phyloP scores from a whole-genome alignment of 2,797 vertebrate genomes.

The Peromyscus nudipes region DNA sequence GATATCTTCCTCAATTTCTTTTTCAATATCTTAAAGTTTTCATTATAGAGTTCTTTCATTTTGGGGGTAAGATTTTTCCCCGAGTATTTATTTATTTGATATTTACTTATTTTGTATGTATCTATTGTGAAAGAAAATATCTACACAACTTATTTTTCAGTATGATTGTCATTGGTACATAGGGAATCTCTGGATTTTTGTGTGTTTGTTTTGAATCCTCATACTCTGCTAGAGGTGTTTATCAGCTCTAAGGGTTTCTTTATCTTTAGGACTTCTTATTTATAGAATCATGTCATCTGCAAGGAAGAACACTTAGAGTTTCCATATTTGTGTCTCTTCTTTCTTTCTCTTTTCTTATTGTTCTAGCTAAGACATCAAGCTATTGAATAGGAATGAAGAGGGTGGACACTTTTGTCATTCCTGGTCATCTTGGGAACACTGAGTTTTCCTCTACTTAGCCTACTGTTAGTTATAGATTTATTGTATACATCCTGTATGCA shows the following conservation, averaged over 20 bases:
- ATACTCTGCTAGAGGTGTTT: neutral
- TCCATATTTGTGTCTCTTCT: neutral
- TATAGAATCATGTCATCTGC: neutral
- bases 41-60: neutral
- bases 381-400: neutral
- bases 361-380: neutral
- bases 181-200: neutral
- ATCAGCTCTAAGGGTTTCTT: neutral
- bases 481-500: neutral
- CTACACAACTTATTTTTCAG: neutral
- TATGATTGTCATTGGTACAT: neutral
- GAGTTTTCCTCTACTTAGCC: neutral
- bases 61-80: too few species aligned
- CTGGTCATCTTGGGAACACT: neutral
- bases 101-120: neutral
- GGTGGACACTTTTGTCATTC: neutral
- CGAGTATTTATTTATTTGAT: neutral
- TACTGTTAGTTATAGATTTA: neutral
- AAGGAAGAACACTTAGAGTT: neutral
- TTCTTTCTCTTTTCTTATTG: neutral
- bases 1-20: neutral
- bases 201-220: neutral
- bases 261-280: neutral
- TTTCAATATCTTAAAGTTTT: neutral
- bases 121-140: neutral